Evolutionary conservation across 2,888 invertebrate species (phyloP), one percentile per base, ranked within the genome.

Genomic region (Pyrgus malvae): DNA sequence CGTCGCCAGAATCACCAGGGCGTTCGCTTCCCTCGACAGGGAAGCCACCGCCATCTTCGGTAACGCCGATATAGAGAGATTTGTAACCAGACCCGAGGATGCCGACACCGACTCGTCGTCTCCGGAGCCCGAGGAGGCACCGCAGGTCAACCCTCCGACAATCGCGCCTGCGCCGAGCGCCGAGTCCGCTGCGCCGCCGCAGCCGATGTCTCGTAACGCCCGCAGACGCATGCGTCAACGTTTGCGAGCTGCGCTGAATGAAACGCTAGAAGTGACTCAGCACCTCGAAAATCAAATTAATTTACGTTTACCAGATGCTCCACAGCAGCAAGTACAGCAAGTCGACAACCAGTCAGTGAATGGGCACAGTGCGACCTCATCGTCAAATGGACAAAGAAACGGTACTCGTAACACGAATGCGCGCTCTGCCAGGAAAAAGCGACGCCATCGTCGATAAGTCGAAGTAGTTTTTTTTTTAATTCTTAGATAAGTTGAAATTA

Each of bases 371-470:
- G 57, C 72, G n/a, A 63, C 68, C 40, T 73, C 74, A 2, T 62
- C 75, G 2, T 70, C 79, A 2, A 68, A 67, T 48, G 68, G 61
- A 4, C 61, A 71, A 33, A 70, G 61, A 23, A 11, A 19, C 17
- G 3, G 6, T 19, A 11, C 21, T 11, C 40, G 40, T 12, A 40
- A 2, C 11, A 76, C 67, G 48, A 60, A 55, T 21, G 44, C 60
- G 6, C 83, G 83, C 57, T 65, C 68, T 17, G 83, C 76, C 62
- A 88, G 79, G 69, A 87, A 80, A 65, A 83, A 78, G 63, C 83
- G 82, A 58, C 83, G 82, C 58, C 81, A 84, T 29, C 87, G 84
- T 64, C 82, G 80, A 81, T 86, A 85, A 80, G 62, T 40, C 6
- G 19, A 41, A 17, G 14, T 31, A 19, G n/a, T 54, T n/a, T 35